Evolutionary conservation across 2,797 vertebrate genomes (phyloP).

Genomic region (Macropus fuliginosus): DNA sequence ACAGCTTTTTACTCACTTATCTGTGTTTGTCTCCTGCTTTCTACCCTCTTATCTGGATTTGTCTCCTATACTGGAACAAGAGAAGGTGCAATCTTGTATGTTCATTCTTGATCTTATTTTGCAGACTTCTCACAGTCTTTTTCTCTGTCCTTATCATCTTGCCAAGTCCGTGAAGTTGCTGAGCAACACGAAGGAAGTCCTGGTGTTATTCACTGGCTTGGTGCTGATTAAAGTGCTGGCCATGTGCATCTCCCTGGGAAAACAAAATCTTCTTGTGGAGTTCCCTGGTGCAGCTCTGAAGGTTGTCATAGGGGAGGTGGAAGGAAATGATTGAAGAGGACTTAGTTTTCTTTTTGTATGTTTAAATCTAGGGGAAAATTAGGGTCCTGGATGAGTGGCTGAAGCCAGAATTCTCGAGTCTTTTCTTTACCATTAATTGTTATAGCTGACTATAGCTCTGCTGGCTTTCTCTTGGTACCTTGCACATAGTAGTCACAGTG

Average conservation of each 20-base stretch:
- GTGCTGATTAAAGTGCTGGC: slow-evolving; percentile 65
- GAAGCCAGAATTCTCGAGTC: neutral
- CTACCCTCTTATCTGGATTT: neutral
- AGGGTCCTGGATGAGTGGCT: neutral
- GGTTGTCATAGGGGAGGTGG: neutral
- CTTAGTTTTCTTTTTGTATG: neutral
- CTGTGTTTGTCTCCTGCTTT: neutral
- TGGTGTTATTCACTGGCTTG: slow-evolving; percentile 52
- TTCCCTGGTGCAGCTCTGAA: neutral
- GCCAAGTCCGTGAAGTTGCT: slow-evolving; percentile 76
- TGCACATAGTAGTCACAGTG: neutral
- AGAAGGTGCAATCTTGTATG: slow-evolving; percentile 33
- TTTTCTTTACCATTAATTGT: neutral
- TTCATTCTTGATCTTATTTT: slow-evolving; percentile 72
- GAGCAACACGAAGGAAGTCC: slow-evolving; percentile 78
- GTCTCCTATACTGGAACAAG: neutral
- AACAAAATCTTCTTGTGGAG: slow-evolving; percentile 5
- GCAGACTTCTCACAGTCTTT: slow-evolving; percentile 55
- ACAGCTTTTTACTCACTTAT: neutral
- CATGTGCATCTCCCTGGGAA: slow-evolving; percentile 34
- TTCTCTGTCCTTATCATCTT: slow-evolving; percentile 67
- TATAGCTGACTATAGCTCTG: neutral
- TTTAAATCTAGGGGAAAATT: neutral
- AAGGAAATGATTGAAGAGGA: slow-evolving; percentile 3
- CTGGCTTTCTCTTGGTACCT: neutral